A percentile compares a stretch with the other conserved stretches of the same genome.
phyloP scores from a whole-genome alignment of 2,797 vertebrate species.

The Odontamblyopus rebecca region DNA sequence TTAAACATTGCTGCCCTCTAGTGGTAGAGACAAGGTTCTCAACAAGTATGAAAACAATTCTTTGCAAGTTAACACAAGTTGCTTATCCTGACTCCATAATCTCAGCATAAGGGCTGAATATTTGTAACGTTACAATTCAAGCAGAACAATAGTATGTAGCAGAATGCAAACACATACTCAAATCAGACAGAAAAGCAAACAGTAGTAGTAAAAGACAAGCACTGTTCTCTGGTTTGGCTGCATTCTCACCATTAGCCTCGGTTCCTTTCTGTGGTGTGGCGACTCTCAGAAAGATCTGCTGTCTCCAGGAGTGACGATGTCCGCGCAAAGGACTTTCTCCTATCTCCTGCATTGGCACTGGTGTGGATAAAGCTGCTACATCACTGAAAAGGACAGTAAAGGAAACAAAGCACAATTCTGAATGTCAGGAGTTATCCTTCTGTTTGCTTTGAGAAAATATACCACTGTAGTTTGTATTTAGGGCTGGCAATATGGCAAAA shows the following conservation, averaged over 20 bases:
- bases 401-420: neutral
- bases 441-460: neutral
- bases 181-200: neutral
- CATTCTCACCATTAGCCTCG: slow-evolving; percentile 75
- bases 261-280: slow-evolving; percentile 93
- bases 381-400: slow-evolving; percentile 75
- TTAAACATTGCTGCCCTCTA: slow-evolving; percentile 3
- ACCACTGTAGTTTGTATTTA: neutral
- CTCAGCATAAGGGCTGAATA: too few relatives aligned
- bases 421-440: neutral
- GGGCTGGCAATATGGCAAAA: neutral
- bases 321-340: slow-evolving; percentile 81
- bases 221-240: neutral
- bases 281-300: slow-evolving; percentile 96
- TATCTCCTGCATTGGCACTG: slow-evolving; percentile 47
- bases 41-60: neutral
- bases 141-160: too few relatives aligned
- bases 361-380: slow-evolving; percentile 79
- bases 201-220: neutral
- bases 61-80: too few relatives aligned
- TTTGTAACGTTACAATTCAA: too few relatives aligned
- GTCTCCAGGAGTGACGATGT: slow-evolving; percentile 94
- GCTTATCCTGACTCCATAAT: too few relatives aligned
- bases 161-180: too few relatives aligned
- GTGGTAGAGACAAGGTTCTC: neutral